Conservation (phyloP, 2,888 invertebrate genomes). For the Tricholauxania praeusta region DNA sequence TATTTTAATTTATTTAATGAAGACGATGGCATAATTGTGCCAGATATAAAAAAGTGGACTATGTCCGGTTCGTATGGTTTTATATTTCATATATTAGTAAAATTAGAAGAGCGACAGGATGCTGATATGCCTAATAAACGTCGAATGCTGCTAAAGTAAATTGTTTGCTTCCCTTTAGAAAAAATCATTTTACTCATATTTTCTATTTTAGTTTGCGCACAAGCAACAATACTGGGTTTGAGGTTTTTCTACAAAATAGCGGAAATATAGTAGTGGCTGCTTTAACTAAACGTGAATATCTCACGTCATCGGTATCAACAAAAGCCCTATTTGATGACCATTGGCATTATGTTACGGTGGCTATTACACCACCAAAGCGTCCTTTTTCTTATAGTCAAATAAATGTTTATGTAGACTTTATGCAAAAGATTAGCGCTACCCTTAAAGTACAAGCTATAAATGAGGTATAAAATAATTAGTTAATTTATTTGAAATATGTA, state of each 20-base stretch:
- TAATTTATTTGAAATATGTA: background rate
- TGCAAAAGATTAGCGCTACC: slow-evolving; percentile 70
- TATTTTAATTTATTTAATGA: slow-evolving; percentile 70
- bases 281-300: slow-evolving; percentile 71
- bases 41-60: slow-evolving; percentile 72
- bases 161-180: background rate
- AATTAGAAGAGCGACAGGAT: slow-evolving; percentile 66
- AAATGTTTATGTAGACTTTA: slow-evolving; percentile 72
- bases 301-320: slow-evolving; percentile 70
- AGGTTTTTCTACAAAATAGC: slow-evolving; percentile 72
- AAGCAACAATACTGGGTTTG: slow-evolving; percentile 71
- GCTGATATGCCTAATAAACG: slow-evolving; percentile 58
- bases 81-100: slow-evolving; percentile 72
- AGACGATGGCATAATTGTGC: slow-evolving; percentile 70
- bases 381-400: slow-evolving; percentile 74
- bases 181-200: background rate
- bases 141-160: slow-evolving; percentile 67
- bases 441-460: slow-evolving; percentile 72
- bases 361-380: slow-evolving; percentile 68
- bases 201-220: slow-evolving; percentile 69
- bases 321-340: slow-evolving; percentile 65
- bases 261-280: slow-evolving; percentile 72
- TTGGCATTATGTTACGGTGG: slow-evolving; percentile 73
- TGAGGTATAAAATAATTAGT: slow-evolving; percentile 65
- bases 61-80: slow-evolving; percentile 72